Evolutionary conservation across 2,888 invertebrate genomes (phyloP).

Genomic region (Himalopsyche tibetana): DNA sequence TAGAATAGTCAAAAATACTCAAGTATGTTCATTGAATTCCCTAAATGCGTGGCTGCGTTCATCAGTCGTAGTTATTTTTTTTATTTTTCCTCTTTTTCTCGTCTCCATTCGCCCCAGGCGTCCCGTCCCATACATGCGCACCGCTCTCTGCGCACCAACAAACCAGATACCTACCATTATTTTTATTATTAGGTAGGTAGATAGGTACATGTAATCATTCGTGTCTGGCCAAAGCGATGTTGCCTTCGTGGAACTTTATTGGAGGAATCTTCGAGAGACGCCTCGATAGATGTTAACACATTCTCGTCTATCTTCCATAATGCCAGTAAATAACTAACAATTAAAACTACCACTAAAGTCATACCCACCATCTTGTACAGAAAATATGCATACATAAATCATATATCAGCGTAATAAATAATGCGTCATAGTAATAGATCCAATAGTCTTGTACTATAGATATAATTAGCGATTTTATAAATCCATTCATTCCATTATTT

Average conservation of each 20-base stretch:
- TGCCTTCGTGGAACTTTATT: slow-evolving; percentile 57
- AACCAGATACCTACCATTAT: slow-evolving; percentile 49
- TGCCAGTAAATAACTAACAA: background rate
- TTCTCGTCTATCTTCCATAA: background rate
- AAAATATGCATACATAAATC: too few relatives aligned
- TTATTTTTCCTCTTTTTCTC: slow-evolving; percentile 26
- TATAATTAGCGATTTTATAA: too few relatives aligned
- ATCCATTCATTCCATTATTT: too few relatives aligned
- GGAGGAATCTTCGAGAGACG: slow-evolving; percentile 52
- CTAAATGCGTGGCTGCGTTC: slow-evolving; percentile 20
- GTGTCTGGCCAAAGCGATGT: slow-evolving; percentile 42
- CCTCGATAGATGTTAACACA: slow-evolving; percentile 48
- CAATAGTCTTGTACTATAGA: too few relatives aligned
- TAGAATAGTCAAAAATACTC: too few relatives aligned
- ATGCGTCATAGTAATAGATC: too few relatives aligned
- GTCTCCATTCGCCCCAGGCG: slow-evolving; percentile 27
- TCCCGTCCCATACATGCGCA: slow-evolving; percentile 8
- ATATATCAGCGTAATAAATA: too few relatives aligned
- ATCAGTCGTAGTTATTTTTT: slow-evolving; percentile 15
- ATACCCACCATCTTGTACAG: too few relatives aligned
- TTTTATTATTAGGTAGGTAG: slow-evolving; percentile 33
- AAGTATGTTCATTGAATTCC: background rate
- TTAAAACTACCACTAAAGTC: too few relatives aligned
- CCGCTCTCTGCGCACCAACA: slow-evolving; percentile 28
- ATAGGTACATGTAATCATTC: slow-evolving; percentile 32